Evolutionary conservation across 2,888 invertebrate genomes (phyloP), one percentile per base, ranked within the genome.

Genomic region (Chrysolina haemoptera): DNA sequence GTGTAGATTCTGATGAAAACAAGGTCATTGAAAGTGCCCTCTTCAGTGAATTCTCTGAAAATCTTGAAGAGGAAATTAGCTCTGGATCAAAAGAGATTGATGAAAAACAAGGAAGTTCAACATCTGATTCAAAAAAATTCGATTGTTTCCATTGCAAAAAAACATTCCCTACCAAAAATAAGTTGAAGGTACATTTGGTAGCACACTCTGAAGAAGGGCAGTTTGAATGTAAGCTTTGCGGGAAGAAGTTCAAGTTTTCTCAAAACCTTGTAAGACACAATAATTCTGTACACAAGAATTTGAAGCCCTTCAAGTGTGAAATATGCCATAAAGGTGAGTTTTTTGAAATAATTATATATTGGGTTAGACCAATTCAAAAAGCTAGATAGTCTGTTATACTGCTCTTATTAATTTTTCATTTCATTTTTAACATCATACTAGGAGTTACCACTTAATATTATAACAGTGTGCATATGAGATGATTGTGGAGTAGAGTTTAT

Each of bases 261-360:
- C 73, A 74, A 27, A 79, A 77, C 65, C 70, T 77, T 40, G 67
- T 68, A 12, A 76, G 77, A 59, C 79, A 79, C 48, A 74, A 73
- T 53, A 75, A 75, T 43, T 66, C 62, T 62, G 68, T 76, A 14
- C 82, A 82, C 74, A 77, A 78, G 48, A 80, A 80, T 41, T 40
- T 81, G 9, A 82, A 81, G 67, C 80, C 81, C 59, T 82, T 78
- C 68, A 80, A 75, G 70, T 82, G 82, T 77, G 82, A 82, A 55
- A 66, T 81, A n/a, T 82, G 82, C 78, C 78, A 77, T 43, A 82
- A 81, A 79, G 79, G 82, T 82, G 74, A 65, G 72, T 70, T 41
- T 55, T 20, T 62, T 35, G 14, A 68, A 62, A 20, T 62, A 66
- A 27, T 27, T 27, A 63, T 27, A 27, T 63, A 27, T 27, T 27